phyloP scores from a whole-genome alignment of 2,113 vertebrate genomes.

The Turnix velox region DNA sequence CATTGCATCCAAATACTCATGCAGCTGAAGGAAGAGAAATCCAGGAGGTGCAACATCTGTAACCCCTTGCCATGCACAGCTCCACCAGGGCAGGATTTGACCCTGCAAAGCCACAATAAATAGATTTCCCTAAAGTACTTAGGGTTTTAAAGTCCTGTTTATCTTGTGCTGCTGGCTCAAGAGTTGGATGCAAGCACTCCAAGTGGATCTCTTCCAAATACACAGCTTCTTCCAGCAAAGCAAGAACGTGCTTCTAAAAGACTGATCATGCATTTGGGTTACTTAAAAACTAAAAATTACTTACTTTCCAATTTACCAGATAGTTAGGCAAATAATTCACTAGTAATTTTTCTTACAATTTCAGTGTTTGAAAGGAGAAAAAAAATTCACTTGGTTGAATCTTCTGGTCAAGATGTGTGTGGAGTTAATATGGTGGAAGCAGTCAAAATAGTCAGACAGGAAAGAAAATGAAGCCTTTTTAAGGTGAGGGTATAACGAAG shows the following conservation, averaged over 20 bases:
- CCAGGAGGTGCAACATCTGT: rapidly evolving
- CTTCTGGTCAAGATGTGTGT: neutral
- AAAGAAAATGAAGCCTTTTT: neutral
- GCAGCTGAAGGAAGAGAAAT: neutral
- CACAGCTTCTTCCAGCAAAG: neutral
- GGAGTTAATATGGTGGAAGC: neutral
- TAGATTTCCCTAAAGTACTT: too few species aligned
- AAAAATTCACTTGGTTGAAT: neutral
- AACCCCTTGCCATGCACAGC: neutral
- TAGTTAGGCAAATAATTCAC: neutral
- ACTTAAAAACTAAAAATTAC: neutral
- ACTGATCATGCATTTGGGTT: neutral
- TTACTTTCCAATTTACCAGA: neutral
- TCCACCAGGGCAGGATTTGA: rapidly evolving
- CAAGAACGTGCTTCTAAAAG: neutral
- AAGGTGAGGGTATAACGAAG: neutral
- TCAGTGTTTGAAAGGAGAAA: neutral
- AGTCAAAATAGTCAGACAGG: neutral
- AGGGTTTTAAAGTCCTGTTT: neutral
- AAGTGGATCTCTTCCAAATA: neutral
- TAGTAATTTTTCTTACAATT: neutral
- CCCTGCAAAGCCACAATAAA: neutral
- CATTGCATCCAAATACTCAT: neutral
- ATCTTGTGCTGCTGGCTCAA: neutral
- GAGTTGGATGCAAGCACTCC: neutral